Conservation (phyloP, 37 sponge, comb jelly and placozoan species). For the Hexactinellida sp. region DNA sequence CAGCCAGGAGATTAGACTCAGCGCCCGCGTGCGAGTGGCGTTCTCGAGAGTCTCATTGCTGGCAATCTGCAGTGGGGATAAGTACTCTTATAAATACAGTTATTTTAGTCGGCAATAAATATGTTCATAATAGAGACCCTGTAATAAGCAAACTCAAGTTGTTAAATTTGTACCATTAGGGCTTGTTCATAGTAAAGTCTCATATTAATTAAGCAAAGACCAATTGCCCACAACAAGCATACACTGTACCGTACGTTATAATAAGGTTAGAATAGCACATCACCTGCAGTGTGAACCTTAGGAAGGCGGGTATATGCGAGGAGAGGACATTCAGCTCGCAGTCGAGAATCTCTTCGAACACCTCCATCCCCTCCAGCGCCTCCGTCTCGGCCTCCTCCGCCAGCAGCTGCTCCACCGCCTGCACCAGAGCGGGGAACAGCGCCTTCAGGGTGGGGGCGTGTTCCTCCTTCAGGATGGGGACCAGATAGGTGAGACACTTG, state of each 20-base stretch:
- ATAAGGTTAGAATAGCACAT: too few relatives aligned
- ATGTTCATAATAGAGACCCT: too few relatives aligned
- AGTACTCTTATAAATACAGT: too few relatives aligned
- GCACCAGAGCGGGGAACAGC: neutral
- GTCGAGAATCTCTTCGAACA: constrained; percentile 91
- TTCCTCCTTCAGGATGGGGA: neutral
- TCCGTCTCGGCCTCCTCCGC: constrained; percentile 61
- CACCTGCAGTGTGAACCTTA: constrained; percentile 68
- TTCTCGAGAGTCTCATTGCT: constrained; percentile 34
- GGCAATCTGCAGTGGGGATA: constrained; percentile 53
- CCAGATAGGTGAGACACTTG: neutral
- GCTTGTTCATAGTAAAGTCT: too few relatives aligned
- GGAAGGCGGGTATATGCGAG: constrained; percentile 48
- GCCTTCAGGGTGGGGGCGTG: neutral
- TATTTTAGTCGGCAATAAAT: too few relatives aligned
- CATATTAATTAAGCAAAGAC: too few relatives aligned
- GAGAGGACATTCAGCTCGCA: constrained; percentile 62
- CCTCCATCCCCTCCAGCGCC: constrained; percentile 90
- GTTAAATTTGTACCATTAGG: too few relatives aligned
- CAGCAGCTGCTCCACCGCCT: constrained; percentile 30
- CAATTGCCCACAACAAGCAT: too few relatives aligned
- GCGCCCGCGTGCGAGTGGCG: constrained; percentile 60
- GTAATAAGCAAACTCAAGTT: too few relatives aligned
- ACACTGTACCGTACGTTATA: too few relatives aligned
- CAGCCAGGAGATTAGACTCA: constrained; percentile 73